Conservation (phyloP, 2,888 invertebrate species). For the Biston stratarius region DNA sequence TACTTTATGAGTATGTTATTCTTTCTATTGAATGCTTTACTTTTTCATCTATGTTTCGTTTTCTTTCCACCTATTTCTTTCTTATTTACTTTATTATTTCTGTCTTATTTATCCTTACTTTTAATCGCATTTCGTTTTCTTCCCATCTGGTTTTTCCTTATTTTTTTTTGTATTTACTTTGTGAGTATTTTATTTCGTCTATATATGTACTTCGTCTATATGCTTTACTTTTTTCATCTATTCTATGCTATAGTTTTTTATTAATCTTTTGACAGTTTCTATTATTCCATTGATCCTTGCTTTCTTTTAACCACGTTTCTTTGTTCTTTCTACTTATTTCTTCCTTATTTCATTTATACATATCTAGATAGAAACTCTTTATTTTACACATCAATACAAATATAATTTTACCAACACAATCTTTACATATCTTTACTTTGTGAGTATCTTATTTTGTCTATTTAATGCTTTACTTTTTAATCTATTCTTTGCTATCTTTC, state of each 20-base stretch:
- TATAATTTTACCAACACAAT: no score
- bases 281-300: neutral
- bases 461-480: neutral
- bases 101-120: neutral
- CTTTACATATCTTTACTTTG: neutral
- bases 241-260: neutral
- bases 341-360: neutral
- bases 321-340: conserved; percentile 24
- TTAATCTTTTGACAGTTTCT: neutral
- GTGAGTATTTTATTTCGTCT: neutral
- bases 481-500: neutral
- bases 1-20: neutral
- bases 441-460: neutral
- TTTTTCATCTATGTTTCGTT: neutral
- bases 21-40: neutral
- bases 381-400: no score
- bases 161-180: neutral
- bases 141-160: neutral
- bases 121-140: neutral
- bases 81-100: neutral
- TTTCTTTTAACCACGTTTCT: conserved; percentile 9
- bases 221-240: neutral
- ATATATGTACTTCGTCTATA: no score
- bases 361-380: no score
- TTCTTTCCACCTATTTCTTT: neutral